A percentile compares a stretch with the other conserved stretches of the same genome.
These are phyloP conservation scores for Sceloporus undulatus DNA, from an alignment of 2,113 vertebrate species.

Conservation along the genomic window DNA sequence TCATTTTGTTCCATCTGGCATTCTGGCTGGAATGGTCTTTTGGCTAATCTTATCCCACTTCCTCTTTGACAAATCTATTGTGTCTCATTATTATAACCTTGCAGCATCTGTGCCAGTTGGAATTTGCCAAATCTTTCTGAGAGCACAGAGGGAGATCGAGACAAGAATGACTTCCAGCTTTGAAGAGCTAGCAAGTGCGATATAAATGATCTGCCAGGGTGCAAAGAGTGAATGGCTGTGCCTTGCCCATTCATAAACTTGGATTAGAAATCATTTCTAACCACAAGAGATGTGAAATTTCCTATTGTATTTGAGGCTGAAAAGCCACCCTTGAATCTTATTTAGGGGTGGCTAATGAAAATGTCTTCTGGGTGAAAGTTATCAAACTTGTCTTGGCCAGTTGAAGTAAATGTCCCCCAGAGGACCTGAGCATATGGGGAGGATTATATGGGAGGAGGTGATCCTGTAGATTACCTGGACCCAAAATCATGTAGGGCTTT, in stretches of 20 bases:
- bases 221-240: no score
- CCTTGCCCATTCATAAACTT: constrained; percentile 1
- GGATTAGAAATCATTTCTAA: not conserved
- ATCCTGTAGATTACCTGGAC: no score
- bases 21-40: constrained; percentile 39
- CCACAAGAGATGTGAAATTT: not conserved
- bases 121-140: constrained; percentile 6
- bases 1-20: constrained; percentile 11
- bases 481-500: no score
- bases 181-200: not conserved
- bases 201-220: not conserved
- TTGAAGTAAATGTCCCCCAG: no score
- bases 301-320: not conserved
- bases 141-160: not conserved
- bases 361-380: no score
- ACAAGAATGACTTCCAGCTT: not conserved
- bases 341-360: no score
- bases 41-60: not conserved
- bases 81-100: constrained; percentile 3
- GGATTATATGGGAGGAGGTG: no score
- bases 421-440: no score
- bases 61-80: not conserved
- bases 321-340: not conserved
- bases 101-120: not conserved
- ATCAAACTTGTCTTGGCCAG: no score